These are phyloP conservation scores for Eubucco bourcierii DNA, from an alignment of 2,113 vertebrate genomes.

Conservation along the genomic window DNA sequence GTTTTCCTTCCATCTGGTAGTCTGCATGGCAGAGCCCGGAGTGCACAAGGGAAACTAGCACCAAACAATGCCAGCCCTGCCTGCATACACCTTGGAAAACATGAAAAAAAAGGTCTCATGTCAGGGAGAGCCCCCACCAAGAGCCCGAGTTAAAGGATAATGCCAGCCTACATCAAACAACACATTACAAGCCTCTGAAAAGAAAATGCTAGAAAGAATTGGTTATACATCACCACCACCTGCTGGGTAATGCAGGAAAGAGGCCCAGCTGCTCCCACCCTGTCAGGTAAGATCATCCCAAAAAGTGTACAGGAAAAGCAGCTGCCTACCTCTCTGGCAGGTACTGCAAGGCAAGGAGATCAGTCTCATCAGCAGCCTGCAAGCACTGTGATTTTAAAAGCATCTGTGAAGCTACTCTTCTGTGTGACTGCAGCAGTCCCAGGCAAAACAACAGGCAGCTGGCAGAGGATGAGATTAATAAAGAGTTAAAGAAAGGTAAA, in stretches of 20 bases:
- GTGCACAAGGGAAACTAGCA: rapidly evolving
- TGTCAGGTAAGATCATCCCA: neutral
- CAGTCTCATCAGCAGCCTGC: rapidly evolving
- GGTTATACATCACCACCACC: constrained; percentile 52
- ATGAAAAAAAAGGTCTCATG: neutral
- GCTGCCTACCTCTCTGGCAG: neutral
- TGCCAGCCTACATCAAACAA: neutral
- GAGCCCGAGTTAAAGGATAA: rapidly evolving
- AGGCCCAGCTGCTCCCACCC: rapidly evolving
- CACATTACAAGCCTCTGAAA: constrained; percentile 48
- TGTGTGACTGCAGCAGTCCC: neutral
- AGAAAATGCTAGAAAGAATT: neutral
- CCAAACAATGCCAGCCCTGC: neutral
- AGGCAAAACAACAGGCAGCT: neutral
- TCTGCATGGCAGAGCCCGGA: neutral
- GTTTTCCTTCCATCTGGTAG: neutral
- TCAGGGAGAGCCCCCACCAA: rapidly evolving
- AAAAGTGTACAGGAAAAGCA: neutral
- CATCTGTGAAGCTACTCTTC: neutral
- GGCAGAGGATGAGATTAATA: neutral
- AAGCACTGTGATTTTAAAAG: neutral
- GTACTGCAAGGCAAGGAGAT: neutral
- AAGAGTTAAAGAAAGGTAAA: constrained; percentile 53
- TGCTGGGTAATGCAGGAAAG: constrained; percentile 11
- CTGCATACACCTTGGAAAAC: neutral